Percentiles rank a stretch among this genome's conserved stretches.
Conservation (phyloP, 2,113 vertebrate species). For the Panurus biarmicus region DNA sequence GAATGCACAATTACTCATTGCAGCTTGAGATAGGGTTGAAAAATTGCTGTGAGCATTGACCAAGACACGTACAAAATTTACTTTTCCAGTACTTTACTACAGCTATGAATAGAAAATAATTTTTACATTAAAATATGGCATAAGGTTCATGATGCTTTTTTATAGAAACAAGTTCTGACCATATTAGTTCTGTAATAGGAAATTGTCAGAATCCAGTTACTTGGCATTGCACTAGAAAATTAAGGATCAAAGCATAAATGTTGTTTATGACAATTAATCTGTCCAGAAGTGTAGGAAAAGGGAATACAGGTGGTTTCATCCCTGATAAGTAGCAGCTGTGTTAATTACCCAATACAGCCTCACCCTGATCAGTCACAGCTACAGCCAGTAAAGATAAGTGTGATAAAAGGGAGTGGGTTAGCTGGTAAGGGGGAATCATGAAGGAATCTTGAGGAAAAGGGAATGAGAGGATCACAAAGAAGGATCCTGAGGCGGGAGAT, state of each 20-base stretch:
- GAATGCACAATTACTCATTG: background rate
- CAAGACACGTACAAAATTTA: background rate
- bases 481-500: background rate
- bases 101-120: background rate
- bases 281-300: background rate
- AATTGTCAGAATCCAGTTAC: background rate
- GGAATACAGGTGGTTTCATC: background rate
- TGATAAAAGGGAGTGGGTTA: background rate
- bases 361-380: background rate
- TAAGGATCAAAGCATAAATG: background rate
- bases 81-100: background rate
- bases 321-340: background rate
- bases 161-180: background rate
- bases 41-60: background rate
- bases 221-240: background rate
- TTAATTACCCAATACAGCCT: background rate
- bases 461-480: too few relatives aligned
- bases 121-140: background rate
- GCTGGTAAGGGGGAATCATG: too few relatives aligned
- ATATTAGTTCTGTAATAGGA: background rate
- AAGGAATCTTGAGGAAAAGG: background rate
- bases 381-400: background rate
- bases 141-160: background rate
- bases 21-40: background rate
- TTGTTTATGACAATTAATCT: background rate